Conservation (phyloP, 2,888 invertebrate species). For the Actias luna region DNA sequence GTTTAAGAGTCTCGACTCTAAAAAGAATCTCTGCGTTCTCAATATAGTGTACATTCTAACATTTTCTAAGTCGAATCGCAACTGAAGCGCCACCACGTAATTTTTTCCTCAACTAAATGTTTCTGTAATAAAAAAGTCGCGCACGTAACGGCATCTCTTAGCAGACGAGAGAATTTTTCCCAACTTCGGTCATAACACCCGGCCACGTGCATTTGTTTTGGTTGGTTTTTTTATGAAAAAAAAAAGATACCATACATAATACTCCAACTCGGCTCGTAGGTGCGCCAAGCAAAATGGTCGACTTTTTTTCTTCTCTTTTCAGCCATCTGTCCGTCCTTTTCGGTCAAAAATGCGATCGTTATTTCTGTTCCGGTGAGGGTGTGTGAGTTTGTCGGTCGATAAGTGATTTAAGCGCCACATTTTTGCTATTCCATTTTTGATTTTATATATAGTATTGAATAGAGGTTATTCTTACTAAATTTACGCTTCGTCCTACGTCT, state of each 20-base stretch:
- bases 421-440: conserved; percentile 30
- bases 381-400: conserved; percentile 71
- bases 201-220: conserved; percentile 82
- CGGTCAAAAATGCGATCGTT: conserved; percentile 83
- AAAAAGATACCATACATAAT: conserved; percentile 78
- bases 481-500: conserved; percentile 68
- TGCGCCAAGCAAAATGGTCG: conserved; percentile 80
- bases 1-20: neutral
- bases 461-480: conserved; percentile 37
- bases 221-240: conserved; percentile 71
- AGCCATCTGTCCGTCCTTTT: conserved; percentile 82
- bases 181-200: conserved; percentile 77
- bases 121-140: conserved; percentile 61
- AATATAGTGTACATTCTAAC: neutral
- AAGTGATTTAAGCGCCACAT: conserved; percentile 56
- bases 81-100: conserved; percentile 64
- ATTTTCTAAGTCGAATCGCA: conserved; percentile 9
- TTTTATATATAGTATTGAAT: conserved; percentile 18
- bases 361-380: conserved; percentile 80
- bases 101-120: conserved; percentile 71
- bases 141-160: conserved; percentile 77
- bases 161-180: conserved; percentile 70
- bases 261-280: conserved; percentile 67
- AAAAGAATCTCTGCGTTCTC: neutral
- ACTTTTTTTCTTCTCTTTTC: conserved; percentile 82